Base-by-base conservation (phyloP, 2,888 invertebrate genomes). In the Lasioglossum vierecki region DNA sequence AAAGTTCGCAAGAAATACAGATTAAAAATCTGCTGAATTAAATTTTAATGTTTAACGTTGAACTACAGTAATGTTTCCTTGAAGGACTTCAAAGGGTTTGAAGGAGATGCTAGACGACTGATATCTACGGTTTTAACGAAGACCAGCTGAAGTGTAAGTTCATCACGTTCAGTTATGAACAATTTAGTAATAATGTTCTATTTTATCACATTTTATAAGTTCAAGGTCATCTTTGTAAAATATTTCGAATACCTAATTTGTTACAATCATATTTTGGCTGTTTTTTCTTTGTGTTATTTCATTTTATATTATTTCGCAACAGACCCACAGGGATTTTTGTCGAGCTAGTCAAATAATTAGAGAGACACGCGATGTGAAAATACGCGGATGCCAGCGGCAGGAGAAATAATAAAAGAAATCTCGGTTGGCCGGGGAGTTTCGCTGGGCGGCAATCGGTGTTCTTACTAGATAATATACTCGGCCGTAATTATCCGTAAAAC, bases 401-500 rank as follows among this genome's bases (percentile, higher is more conserved):
- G 30, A 30, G 30, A 22, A 35, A 63, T 22, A 76, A 76, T 68
- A 77, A 68, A n/a, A 39, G 66, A 41, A 22, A 30, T 41, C 4
- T 44, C 68, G 11, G 63, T 44, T 75, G 5, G 75, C n/a, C 53
- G 13, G 3, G 15, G 18, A 13, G 18, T 15, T 13, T 30, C 18
- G 70, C 39, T 57, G 71, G 73, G 66, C 53, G 70, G 74, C 71
- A 82, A 79, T 86, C 87, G 72, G 49, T 39, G 70, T 81, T 79
- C 79, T 80, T 72, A 49, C 68, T 39, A 73, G 77, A 57, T 81
- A 68, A 76, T 83, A 83, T 60, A 66, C 41, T 80, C 57, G 78
- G 15, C 76, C 26, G 82, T 90, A 88, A 90, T 88, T 87, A 88
- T 80, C 85, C 83, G 82, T 82, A 63, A 82, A 88, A 83, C 60